phyloP scores from a whole-genome alignment of 1,140 invertebrate genomes.

The Hylaeus volcanicus region DNA sequence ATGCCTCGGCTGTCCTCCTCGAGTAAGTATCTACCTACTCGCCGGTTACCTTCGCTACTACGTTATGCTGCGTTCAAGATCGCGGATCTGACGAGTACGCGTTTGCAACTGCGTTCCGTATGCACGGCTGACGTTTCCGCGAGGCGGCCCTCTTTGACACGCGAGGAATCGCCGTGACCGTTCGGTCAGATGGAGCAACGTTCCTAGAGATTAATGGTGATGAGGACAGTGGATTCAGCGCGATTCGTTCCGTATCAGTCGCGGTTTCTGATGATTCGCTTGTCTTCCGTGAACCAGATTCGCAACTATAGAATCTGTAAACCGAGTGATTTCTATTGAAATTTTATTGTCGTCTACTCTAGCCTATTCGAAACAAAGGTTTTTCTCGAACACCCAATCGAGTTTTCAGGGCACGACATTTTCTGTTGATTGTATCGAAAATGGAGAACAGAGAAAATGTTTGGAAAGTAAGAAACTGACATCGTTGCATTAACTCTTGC shows the following conservation, averaged over 20 bases:
- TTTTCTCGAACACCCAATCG: too few relatives aligned
- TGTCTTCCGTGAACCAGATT: too few relatives aligned
- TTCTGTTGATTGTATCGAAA: too few relatives aligned
- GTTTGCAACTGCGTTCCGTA: conserved; percentile 23
- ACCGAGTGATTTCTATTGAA: too few relatives aligned
- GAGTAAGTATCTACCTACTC: conserved; percentile 52
- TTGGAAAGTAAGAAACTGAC: too few relatives aligned
- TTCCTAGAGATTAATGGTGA: conserved; percentile 37
- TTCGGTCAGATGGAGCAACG: neutral
- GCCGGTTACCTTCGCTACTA: conserved; percentile 49
- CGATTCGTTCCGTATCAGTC: conserved; percentile 14
- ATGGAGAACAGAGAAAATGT: too few relatives aligned
- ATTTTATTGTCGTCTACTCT: too few relatives aligned
- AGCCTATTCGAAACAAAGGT: too few relatives aligned
- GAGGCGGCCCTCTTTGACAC: conserved; percentile 47
- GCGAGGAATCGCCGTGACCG: conserved; percentile 19
- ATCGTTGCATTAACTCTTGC: too few relatives aligned
- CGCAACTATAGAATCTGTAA: too few relatives aligned
- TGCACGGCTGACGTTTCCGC: conserved; percentile 38
- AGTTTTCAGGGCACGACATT: too few relatives aligned
- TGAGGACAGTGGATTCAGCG: conserved; percentile 25
- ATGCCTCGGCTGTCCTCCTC: conserved; percentile 72
- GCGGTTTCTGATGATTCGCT: neutral
- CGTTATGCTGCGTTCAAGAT: conserved; percentile 43
- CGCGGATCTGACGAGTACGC: conserved; percentile 28